These are phyloP conservation scores for Hemicordylus capensis DNA, from an alignment of 2,113 vertebrate genomes.

Conservation along the genomic window DNA sequence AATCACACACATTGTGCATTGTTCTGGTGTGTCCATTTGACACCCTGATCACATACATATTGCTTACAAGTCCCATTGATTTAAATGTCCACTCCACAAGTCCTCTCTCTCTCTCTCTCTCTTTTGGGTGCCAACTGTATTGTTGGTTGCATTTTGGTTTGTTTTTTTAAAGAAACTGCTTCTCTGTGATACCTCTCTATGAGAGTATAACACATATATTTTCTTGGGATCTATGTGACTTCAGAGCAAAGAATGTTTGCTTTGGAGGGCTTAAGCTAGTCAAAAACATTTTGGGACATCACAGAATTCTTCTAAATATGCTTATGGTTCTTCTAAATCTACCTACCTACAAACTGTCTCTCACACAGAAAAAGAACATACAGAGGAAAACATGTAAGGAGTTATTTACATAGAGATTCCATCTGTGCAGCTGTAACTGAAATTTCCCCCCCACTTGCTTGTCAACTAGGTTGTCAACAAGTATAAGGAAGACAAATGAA, in stretches of 20 bases:
- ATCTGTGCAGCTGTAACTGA: background rate
- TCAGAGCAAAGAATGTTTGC: background rate
- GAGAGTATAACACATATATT: background rate
- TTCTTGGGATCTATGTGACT: background rate
- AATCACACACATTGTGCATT: background rate
- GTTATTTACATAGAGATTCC: background rate
- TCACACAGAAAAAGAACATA: no score
- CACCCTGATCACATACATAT: conserved; percentile 22
- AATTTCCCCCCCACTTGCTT: background rate
- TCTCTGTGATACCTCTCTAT: background rate
- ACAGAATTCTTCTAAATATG: background rate
- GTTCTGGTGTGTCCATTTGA: background rate
- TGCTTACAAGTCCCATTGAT: background rate
- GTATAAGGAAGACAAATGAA: conserved; percentile 26
- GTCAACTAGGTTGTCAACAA: background rate
- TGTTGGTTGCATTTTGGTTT: rapidly evolving
- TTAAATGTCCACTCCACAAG: conserved; percentile 12
- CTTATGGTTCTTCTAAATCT: background rate
- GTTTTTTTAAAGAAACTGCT: rapidly evolving
- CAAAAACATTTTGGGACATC: background rate
- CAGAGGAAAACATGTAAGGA: no score
- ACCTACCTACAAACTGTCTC: background rate
- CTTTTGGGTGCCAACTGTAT: background rate
- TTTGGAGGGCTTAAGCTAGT: no score
- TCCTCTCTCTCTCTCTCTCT: background rate